These are phyloP conservation scores for Oryzias woworae DNA, from an alignment of 2,113 vertebrate genomes.

Conservation along the genomic window DNA sequence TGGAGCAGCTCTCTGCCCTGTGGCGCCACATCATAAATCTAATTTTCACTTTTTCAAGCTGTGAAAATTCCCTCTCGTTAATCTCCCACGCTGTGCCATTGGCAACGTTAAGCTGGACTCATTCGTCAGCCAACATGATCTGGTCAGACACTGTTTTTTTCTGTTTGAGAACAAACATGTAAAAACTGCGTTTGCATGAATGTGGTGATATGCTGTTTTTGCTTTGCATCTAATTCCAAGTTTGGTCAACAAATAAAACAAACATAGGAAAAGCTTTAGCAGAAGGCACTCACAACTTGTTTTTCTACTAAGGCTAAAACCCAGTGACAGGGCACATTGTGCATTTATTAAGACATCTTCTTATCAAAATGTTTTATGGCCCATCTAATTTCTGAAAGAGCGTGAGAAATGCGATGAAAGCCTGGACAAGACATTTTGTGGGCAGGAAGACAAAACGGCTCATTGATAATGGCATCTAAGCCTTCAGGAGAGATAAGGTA, in stretches of 20 bases:
- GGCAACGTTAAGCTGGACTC: conserved; percentile 73
- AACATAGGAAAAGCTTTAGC: neutral
- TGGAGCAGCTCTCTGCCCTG: conserved; percentile 76
- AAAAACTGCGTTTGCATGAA: conserved; percentile 44
- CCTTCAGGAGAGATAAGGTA: conserved; percentile 54
- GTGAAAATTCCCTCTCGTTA: conserved; percentile 78
- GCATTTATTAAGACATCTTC: conserved; percentile 65
- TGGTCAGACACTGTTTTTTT: conserved; percentile 56
- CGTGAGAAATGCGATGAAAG: conserved; percentile 50
- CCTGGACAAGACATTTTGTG: conserved; percentile 24
- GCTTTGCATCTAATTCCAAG: conserved; percentile 15
- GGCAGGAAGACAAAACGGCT: conserved; percentile 63
- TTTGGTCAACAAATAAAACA: conserved; percentile 20
- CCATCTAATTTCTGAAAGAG: conserved; percentile 60
- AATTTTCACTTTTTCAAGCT: conserved; percentile 75
- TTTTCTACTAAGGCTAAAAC: conserved; percentile 11
- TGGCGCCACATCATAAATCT: conserved; percentile 79
- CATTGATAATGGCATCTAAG: conserved; percentile 48
- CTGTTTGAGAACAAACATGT: conserved; percentile 24
- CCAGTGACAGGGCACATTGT: conserved; percentile 29
- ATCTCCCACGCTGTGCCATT: conserved; percentile 74
- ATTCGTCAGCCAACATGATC: conserved; percentile 75
- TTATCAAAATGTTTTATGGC: conserved; percentile 71
- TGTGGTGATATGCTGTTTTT: conserved; percentile 7
- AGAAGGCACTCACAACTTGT: conserved; percentile 31